Conservation (phyloP, 2,113 vertebrate genomes). For the Prunella himalayana region DNA sequence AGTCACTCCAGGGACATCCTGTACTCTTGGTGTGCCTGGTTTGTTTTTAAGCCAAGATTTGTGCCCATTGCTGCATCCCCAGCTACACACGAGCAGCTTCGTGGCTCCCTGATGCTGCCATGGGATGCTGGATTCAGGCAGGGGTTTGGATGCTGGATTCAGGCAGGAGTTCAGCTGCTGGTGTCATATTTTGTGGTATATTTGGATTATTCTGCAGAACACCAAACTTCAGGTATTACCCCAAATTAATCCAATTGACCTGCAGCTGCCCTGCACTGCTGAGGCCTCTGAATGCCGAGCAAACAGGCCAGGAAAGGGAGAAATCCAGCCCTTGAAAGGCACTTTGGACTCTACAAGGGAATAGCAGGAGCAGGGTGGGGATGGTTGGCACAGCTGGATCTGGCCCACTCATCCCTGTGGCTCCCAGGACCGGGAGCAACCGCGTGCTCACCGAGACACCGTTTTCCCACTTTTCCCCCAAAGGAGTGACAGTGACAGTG, state of each 20-base stretch:
- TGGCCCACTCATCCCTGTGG: rapidly evolving
- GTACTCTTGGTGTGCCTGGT: rapidly evolving
- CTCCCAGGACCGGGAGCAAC: rapidly evolving
- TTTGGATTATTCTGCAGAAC: not conserved
- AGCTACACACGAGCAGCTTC: rapidly evolving
- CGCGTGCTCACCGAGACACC: rapidly evolving
- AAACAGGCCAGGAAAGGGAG: not conserved
- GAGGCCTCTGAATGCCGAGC: not conserved
- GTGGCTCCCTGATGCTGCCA: rapidly evolving
- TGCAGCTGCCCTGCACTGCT: not conserved
- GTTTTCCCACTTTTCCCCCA: not conserved
- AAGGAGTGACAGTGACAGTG: slow-evolving; percentile 81
- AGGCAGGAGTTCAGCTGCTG: not conserved
- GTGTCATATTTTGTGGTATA: rapidly evolving
- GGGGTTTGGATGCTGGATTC: not conserved
- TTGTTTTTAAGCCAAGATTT: not conserved
- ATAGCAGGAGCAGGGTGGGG: not conserved
- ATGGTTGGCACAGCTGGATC: rapidly evolving
- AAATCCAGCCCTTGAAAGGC: not conserved
- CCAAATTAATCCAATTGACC: not conserved
- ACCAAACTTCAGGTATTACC: not conserved
- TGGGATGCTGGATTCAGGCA: not conserved
- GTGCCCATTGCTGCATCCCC: not conserved
- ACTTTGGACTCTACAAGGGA: not conserved
- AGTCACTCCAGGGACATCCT: not conserved